Evolutionary conservation across 2,888 invertebrate genomes (phyloP), one percentile per base, ranked within the genome.

Genomic region (Melieria omissa): DNA sequence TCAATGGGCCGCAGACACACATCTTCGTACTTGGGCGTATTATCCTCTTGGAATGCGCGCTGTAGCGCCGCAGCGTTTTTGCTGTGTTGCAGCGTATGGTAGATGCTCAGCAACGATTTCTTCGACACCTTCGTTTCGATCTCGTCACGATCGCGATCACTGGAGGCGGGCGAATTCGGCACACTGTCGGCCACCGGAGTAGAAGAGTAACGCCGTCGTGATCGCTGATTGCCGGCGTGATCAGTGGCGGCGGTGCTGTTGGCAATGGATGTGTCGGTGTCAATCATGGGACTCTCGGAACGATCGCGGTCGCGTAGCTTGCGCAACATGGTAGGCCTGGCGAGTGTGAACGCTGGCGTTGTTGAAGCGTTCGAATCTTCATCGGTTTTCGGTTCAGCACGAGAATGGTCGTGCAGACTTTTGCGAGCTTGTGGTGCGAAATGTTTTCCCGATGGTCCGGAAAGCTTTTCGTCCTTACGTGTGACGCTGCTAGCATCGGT

Each of bases 1-100:
- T 98, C 97, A 92, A 96, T 95, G 2, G 97, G 95, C 63, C 95
- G 90, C 74, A 91, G 90, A 4, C 97, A 92, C 41, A 94, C 89
- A 65, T 90, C 89, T 78, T 92, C 93, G 86, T 97, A 97, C 0
- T 94, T 94, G 80, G 95, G 93, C 75, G 95, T 95, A 9, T 83
- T 82, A 12, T 84, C 81, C 80, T 96, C 94, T 0, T 92, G 93
- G 5, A 98, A 96, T 0, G 96, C 95, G 49, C 95, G 92, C 0
- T 93, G 88, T 86, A 98, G 97, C 9, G 95, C 89, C 0, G 94
- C 93, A 0, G 97, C 93, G 86, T 93, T 92, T 87, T 96, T 97
- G 86, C 96, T 95, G 0, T 93, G 93, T 66, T 93, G 92, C 55
- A 96, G 86, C 60, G 90, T 88, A 76, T 87, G 92, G 78, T 93